Percentiles rank a stretch among this genome's conserved stretches.
Conservation (phyloP, 2,888 invertebrate genomes). For the Athalia cordata region DNA sequence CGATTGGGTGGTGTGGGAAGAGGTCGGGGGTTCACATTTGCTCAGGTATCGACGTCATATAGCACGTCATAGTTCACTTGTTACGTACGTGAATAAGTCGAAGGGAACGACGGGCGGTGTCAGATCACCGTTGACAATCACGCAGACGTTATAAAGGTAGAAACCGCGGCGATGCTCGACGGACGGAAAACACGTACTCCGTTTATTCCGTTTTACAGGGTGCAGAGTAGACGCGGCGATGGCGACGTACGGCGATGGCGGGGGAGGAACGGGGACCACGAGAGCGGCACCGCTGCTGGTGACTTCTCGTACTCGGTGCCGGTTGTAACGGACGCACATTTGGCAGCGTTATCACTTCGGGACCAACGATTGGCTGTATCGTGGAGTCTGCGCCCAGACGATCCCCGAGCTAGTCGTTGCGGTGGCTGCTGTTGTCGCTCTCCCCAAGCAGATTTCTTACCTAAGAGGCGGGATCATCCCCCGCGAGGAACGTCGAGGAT, state of each 20-base stretch:
- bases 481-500: conserved; percentile 48
- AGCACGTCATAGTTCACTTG: too few species aligned
- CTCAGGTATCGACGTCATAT: too few species aligned
- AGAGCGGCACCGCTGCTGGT: conserved; percentile 2
- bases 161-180: too few species aligned
- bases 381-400: conserved; percentile 70
- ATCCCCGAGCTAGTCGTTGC: conserved; percentile 49
- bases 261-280: conserved; percentile 17
- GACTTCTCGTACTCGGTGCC: conserved; percentile 13
- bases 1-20: too few species aligned
- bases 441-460: conserved; percentile 47
- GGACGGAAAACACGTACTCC: too few species aligned
- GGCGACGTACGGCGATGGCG: conserved; percentile 9
- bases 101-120: too few species aligned
- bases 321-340: conserved; percentile 65
- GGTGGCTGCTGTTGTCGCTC: conserved; percentile 14
- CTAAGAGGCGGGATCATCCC: conserved; percentile 73
- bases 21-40: too few species aligned
- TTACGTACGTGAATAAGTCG: too few species aligned
- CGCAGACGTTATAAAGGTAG: too few species aligned
- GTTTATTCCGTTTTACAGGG: background rate
- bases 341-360: conserved; percentile 72
- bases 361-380: conserved; percentile 73
- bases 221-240: conserved; percentile 27
- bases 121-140: too few species aligned